Base-by-base conservation (phyloP, 2,797 vertebrate genomes). In the Argyrosomus regius region DNA sequence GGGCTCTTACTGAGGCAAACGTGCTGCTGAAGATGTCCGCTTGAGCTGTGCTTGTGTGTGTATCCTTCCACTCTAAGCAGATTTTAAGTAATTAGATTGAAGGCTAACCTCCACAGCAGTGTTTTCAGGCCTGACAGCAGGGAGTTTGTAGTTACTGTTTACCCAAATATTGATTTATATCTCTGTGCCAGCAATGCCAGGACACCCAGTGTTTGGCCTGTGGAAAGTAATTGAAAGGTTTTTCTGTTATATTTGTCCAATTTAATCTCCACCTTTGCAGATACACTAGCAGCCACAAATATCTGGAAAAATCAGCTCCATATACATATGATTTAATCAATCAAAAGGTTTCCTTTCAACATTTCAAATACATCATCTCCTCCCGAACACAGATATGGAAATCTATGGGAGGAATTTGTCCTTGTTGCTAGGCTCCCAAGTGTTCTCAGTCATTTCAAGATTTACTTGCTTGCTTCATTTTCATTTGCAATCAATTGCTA, bases 151-250 rank as follows among this genome's bases (percentile, higher is more conserved):
- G 31, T 80, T 75, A 71, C 16, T 77, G 61, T 82, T 76, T 75
- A 67, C 54, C 60, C 78, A 84, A 68, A 82, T 85, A 79, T 78
- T 81, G 78, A 88, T 89, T 82, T 77, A 59, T 50, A 75, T 90
- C 56, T 81, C 35, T 50, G 50, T 70, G 54, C 20, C 62, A 59
- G 49, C 39, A 52, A 41, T 73, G 39, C 41, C 53, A 65, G 7
- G n/a, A 77, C 54, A 60, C 52, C 26, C 53, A 43, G 5, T 56
- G 60, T 59, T 62, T 66, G 31, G 45, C 65, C 35, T 66, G 50
- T 45, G 71, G 62, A 59, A 71, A 70, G 57, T 39, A 48, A 76
- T 64, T 71, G 59, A 80, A 80, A 67, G 45, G 7, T 28, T 80
- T 71, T 77, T 17, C 48, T 67, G 5, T 75, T 54, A 24, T 72